Evolutionary conservation across 2,113 vertebrate genomes (phyloP), one percentile per base, ranked within the genome.

Genomic region (Labeo rohita): DNA sequence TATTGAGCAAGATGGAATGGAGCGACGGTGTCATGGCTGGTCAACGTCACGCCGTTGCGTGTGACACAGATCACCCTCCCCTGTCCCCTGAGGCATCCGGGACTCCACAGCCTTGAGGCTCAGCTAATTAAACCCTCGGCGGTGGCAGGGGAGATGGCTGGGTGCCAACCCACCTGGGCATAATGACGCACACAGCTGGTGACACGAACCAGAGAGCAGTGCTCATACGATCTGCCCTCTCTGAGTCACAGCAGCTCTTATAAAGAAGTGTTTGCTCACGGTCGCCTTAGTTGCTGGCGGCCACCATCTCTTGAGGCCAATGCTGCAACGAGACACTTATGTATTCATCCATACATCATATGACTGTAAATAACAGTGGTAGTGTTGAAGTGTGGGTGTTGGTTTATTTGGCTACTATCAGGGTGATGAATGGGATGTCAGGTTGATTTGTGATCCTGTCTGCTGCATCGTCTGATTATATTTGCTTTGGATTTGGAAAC

Each of bases 121-220:
- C 90, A 87, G 86, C 86, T 93, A 92, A 93, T 94, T 94, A 94
- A 93, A 92, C 89, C 90, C 87, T 91, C 87, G 4, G 65, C 80
- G 68, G 86, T 86, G 66, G 90, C 91, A 47, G 85, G 90, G 83
- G 89, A 85, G 87, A 87, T 92, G 92, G 91, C 87, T 43, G 66
- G 16, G 2, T 0, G 86, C 90, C 90, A 84, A 70, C 45, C 68
- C 87, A 88, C 90, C 89, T 90, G 83, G 86, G 63, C 89, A 80
- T 81, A 49, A 61, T 87, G 80, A 87, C 15, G 76, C 52, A 79
- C 49, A 85, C 80, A 86, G 80, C 86, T 75, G 78, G 80, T 73
- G 85, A 84, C 72, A 87, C 18, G 12, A 76, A 76, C 52, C 47
- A 85, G 49, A 49, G 54, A 84, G 84, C 52, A 78, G 73, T 65